Base-by-base conservation (phyloP, 2,797 vertebrate species). In the Lepus townsendii region DNA sequence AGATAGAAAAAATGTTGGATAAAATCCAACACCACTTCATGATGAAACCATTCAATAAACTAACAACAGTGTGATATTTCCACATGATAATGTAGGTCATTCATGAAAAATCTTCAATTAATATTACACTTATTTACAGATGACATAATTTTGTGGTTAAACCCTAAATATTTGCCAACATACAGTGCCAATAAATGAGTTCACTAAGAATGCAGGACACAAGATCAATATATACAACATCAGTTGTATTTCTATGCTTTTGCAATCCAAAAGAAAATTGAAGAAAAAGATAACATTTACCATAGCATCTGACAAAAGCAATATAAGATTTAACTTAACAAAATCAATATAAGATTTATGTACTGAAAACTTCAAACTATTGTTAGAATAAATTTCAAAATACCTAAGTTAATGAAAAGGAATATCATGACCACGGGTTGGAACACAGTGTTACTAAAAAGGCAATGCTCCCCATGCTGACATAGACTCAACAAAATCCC, bases 301-400 rank as follows among this genome's bases (percentile, higher is more conserved):
- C 68, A 68, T 57, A 24, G 7, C 20, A 84, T 32, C 38, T n/a
- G 60, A 54, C 54, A 84, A 7, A 76, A 68, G 66, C 22, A 38
- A 78, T 32, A 50, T 38, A 42, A 9, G 27, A 76, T 66, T 83
- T 76, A 57, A 38, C 16, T 54, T 38, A 35, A 57, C 12, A 16
- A 84, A 84, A 90, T 35, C 63, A 84, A 62, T 65, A 20, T 14
- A 94, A 54, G n/a, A 32, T 2, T 52, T 71, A 7, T 83, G 17
- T 60, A 30, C 27, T 30, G 9, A 66, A 57, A 80, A 52, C 2
- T 19, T 69, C 50, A 71, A 71, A 57, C 30, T 5, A 78, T 62
- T 78, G 5, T 72, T 92, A 75, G 32, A 85, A 72, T 63, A 87
- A 54, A 63, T 79, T 92, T 54, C 3, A 80, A 75, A 91, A 72